Evolutionary conservation across 2,888 invertebrate genomes (phyloP), one percentile per base, ranked within the genome.

Genomic region (Aphodius sticticus): DNA sequence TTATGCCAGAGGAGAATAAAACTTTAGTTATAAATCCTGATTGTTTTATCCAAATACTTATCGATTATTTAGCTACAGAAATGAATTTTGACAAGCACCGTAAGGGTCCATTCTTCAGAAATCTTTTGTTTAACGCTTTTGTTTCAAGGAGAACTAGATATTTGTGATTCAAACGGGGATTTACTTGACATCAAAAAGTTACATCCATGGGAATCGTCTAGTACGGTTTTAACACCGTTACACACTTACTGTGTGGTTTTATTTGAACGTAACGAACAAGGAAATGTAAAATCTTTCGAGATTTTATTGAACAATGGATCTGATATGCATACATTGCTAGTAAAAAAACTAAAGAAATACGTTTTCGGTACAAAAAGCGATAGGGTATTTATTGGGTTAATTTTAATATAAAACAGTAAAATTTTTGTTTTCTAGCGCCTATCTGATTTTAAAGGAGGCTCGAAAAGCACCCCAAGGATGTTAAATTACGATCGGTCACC

Each of bases 11-110:
- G 7, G 80, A 80, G 35, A 81, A 81, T 16, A 79, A 77, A 53
- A 81, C 79, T 3, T 77, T 88, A 53, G 81, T 89, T 75, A 83
- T 89, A 69, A 90, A 90, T 83, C 88, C 88, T 16, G 86, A 90
- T 81, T 89, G 89, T 82, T 86, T 86, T 9, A 83, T 88, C 7
- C 86, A 87, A 81, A 85, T 89, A 70, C 86, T 90, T 82, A 79
- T 88, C 70, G 87, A 89, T 82, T 89, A 89, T 78, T 85, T 89
- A 76, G 85, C 85, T 80, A 78, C 82, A 38, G 79, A 82, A 79
- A 83, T 82, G 70, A 83, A 81, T 76, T 77, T 87, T 53, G 83
- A 84, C 16, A 79, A 79, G 76, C 77, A 77, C 26, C 26, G 83
- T 83, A 81, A 74, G 78, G 26, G 26, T 69, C 14, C 6, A 6